phyloP scores from a whole-genome alignment of 2,797 vertebrate species.

The Phataginus tricuspis region DNA sequence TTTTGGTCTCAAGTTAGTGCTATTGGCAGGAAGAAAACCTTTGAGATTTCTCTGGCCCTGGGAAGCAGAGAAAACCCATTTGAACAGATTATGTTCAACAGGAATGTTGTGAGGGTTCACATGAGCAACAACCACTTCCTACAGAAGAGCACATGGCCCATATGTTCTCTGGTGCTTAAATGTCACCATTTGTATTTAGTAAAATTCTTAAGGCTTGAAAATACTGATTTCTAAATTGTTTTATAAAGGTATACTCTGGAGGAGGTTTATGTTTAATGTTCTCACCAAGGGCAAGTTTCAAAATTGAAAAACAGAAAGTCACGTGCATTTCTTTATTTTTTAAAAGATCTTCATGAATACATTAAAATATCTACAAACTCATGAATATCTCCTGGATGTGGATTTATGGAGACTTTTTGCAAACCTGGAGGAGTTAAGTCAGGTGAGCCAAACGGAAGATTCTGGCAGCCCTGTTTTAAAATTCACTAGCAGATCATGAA shows the following conservation, averaged over 20 bases:
- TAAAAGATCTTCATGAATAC: constrained; percentile 92
- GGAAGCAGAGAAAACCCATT: background rate
- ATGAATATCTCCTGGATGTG: constrained; percentile 90
- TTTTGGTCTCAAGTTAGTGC: background rate
- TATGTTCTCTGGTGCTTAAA: background rate
- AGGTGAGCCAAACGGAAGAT: constrained; percentile 87
- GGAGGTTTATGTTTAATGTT: background rate
- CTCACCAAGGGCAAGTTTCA: constrained; percentile 26
- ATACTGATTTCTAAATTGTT: background rate
- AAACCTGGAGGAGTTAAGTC: constrained; percentile 93
- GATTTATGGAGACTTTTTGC: constrained; percentile 92
- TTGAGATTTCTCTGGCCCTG: background rate
- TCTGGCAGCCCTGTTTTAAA: background rate
- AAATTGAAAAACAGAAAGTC: constrained; percentile 57
- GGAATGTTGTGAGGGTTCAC: background rate
- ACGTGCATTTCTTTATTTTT: constrained; percentile 35
- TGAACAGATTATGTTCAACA: background rate
- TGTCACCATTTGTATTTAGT: background rate
- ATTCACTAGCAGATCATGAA: background rate
- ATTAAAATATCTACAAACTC: constrained; percentile 89
- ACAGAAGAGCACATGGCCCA: background rate
- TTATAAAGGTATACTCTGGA: background rate
- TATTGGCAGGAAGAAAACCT: background rate
- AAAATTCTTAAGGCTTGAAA: constrained; percentile 20
- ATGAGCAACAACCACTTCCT: background rate